A percentile compares a stretch with the other conserved stretches of the same genome.
Conservation (phyloP, 1,140 invertebrate species). For the Chymomyza costata region DNA sequence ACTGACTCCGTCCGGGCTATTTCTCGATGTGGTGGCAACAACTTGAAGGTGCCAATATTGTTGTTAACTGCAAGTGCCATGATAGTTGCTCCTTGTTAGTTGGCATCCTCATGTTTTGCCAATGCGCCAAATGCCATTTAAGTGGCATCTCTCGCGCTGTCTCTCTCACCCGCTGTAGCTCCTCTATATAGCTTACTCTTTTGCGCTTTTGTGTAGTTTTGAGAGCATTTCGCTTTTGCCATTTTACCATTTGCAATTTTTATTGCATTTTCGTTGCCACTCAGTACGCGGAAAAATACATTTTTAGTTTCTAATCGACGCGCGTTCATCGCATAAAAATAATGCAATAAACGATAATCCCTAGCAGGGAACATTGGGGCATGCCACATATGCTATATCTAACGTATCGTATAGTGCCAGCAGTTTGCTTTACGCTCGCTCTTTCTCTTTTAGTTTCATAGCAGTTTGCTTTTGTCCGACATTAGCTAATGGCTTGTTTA, state of each 20-base stretch:
- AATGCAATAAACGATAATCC: conserved; percentile 72
- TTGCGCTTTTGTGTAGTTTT: too few species aligned
- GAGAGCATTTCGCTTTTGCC: too few species aligned
- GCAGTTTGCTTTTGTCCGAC: conserved; percentile 40
- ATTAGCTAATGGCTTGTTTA: conserved; percentile 59
- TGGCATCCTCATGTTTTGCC: conserved; percentile 26
- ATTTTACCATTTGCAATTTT: conserved; percentile 47
- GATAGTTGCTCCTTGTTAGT: conserved; percentile 50
- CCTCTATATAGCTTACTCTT: too few species aligned
- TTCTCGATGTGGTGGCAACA: conserved; percentile 17
- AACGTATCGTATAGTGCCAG: too few species aligned
- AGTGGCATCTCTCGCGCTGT: conserved; percentile 28
- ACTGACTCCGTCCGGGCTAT: conserved; percentile 51
- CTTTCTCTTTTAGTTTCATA: conserved; percentile 4
- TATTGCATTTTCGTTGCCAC: conserved; percentile 61
- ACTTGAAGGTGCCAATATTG: conserved; percentile 63
- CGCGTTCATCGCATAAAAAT: conserved; percentile 73
- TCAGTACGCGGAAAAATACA: conserved; percentile 51
- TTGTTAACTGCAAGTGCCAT: conserved; percentile 56
- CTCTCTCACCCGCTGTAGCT: neutral
- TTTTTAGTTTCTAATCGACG: conserved; percentile 73
- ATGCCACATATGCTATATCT: conserved; percentile 41
- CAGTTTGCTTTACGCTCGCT: neutral
- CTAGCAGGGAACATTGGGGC: conserved; percentile 29
- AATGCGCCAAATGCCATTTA: conserved; percentile 66